A percentile compares a stretch with the other conserved stretches of the same genome.
These are phyloP conservation scores for Puma concolor DNA, from an alignment of 2,113 vertebrate genomes.

Conservation along the genomic window DNA sequence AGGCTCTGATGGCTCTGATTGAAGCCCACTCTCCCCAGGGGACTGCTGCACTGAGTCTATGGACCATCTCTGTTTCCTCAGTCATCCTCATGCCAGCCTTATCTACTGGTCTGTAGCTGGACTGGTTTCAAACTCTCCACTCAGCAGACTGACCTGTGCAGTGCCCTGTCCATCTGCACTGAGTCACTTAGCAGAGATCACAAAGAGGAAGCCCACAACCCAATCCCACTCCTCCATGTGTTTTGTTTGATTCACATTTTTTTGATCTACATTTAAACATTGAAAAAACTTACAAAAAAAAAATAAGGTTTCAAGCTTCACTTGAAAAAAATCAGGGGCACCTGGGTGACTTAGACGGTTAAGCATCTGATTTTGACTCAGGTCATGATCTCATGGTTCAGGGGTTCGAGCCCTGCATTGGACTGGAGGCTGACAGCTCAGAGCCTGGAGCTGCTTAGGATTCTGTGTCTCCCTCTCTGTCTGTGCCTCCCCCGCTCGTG, in stretches of 20 bases:
- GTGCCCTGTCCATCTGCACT: accelerated
- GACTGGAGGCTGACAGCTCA: no score
- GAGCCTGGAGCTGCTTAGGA: no score
- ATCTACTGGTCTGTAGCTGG: background rate
- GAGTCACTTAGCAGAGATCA: background rate
- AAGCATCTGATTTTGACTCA: no score
- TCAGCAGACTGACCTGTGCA: background rate
- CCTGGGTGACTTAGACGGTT: no score
- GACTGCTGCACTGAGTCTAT: background rate
- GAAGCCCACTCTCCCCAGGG: background rate
- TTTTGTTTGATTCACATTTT: background rate
- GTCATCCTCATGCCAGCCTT: accelerated
- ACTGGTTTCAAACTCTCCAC: background rate
- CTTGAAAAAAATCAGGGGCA: background rate
- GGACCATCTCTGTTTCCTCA: background rate
- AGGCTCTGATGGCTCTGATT: background rate
- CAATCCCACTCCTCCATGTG: background rate
- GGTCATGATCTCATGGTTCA: no score
- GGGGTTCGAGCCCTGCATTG: no score
- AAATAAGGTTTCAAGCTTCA: background rate
- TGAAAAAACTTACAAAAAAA: background rate
- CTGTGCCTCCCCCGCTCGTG: no score
- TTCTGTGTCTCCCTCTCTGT: no score
- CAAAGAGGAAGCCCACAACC: background rate
- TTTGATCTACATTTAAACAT: background rate